A percentile compares a stretch with the other conserved stretches of the same genome.
phyloP scores from a whole-genome alignment of 1,140 invertebrate species.

The Trichogramma pretiosum region DNA sequence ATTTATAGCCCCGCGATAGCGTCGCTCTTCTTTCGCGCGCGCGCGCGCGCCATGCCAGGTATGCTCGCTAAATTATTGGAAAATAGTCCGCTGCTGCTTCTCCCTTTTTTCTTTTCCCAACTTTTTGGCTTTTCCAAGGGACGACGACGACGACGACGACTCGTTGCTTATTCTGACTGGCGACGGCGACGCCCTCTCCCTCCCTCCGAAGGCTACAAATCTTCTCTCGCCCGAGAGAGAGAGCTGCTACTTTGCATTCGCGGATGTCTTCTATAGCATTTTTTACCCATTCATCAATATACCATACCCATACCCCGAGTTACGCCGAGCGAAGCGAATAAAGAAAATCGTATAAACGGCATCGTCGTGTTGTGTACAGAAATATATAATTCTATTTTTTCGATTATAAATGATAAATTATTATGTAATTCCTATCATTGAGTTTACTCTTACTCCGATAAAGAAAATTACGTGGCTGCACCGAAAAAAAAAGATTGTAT shows the following conservation, averaged over 20 bases:
- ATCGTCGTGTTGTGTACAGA: no score
- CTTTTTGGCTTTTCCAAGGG: conserved; percentile 6
- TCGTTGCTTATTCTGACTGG: conserved; percentile 11
- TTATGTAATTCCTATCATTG: no score
- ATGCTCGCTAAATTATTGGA: conserved; percentile 30
- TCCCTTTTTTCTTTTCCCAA: conserved; percentile 9
- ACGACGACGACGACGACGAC: not conserved
- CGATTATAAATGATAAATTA: no score
- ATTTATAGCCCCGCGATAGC: conserved; percentile 9
- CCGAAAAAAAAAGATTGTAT: no score
- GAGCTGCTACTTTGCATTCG: conserved; percentile 25
- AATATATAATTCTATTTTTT: no score
- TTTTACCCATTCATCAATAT: conserved; percentile 16
- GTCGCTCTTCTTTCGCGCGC: conserved; percentile 13
- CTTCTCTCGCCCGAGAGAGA: not conserved
- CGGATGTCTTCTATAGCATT: conserved; percentile 13
- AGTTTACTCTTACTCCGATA: no score
- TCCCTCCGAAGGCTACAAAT: conserved; percentile 18
- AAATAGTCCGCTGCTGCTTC: conserved; percentile 23
- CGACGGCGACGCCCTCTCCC: no score
- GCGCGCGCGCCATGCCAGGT: conserved; percentile 19
- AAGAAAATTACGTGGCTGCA: no score
- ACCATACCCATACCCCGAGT: no score
- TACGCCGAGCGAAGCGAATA: no score
- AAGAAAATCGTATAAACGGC: no score